These are phyloP conservation scores for Acrobasis repandana DNA, from an alignment of 2,888 invertebrate species.

Conservation along the genomic window DNA sequence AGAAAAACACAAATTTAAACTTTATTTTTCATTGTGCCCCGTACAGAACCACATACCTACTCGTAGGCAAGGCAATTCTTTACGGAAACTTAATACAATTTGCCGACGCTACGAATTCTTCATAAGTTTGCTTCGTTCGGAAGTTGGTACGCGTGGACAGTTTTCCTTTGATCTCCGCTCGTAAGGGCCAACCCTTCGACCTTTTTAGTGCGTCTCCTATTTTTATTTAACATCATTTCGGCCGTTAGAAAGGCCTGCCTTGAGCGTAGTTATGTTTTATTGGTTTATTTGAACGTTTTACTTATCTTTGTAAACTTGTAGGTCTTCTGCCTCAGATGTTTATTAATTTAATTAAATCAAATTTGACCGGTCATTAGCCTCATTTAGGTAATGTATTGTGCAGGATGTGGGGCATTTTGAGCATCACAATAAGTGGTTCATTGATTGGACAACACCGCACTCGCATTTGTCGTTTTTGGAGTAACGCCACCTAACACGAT, in stretches of 20 bases:
- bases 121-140: conserved; percentile 40
- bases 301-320: not conserved
- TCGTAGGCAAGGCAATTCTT: conserved; percentile 20
- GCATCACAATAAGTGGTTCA: too few species aligned
- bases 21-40: not conserved
- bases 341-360: too few species aligned
- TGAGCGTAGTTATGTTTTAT: conserved; percentile 17
- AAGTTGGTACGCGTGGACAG: conserved; percentile 43
- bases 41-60: too few species aligned
- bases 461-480: too few species aligned
- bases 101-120: conserved; percentile 46
- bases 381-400: too few species aligned
- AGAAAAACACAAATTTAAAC: too few species aligned
- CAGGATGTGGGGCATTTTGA: too few species aligned
- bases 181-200: conserved; percentile 42
- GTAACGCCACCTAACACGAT: too few species aligned
- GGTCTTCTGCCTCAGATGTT: too few species aligned
- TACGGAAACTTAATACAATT: conserved; percentile 46
- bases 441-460: too few species aligned
- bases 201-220: conserved; percentile 51
- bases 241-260: conserved; percentile 37
- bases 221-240: conserved; percentile 51
- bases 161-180: conserved; percentile 60
- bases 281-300: conserved; percentile 4
- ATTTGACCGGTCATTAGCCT: too few species aligned